Conservation (phyloP, 2,888 invertebrate genomes). For the Prostheceraeus crozeri region DNA sequence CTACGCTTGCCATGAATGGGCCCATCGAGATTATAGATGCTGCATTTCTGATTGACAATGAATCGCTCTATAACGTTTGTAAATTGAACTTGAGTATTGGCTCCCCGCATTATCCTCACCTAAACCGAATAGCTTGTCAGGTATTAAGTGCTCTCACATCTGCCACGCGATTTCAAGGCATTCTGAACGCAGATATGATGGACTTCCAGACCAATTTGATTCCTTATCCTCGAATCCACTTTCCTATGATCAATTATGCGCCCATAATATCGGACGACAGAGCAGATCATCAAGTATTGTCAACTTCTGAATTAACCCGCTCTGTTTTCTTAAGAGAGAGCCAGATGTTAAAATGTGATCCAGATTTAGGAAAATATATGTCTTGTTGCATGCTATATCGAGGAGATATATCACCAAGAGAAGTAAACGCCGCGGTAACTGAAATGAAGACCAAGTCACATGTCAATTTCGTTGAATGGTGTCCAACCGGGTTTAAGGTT, state of each 20-base stretch:
- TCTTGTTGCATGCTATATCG: constrained; percentile 12
- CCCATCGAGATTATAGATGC: constrained; percentile 21
- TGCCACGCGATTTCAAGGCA: not conserved
- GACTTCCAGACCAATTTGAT: constrained; percentile 8
- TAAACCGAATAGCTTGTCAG: not conserved
- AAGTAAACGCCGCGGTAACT: not conserved
- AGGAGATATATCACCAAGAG: constrained; percentile 5
- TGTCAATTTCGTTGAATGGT: constrained; percentile 9
- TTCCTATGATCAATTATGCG: not conserved
- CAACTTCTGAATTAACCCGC: not conserved
- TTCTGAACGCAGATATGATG: not conserved
- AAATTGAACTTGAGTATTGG: not conserved
- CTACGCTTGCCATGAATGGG: not conserved
- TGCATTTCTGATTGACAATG: not conserved
- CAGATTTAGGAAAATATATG: constrained; percentile 4
- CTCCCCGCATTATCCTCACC: not conserved
- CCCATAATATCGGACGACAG: constrained; percentile 75
- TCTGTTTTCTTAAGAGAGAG: constrained; percentile 13
- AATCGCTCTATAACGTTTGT: not conserved
- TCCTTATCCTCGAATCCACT: constrained; percentile 13
- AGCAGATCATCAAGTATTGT: constrained; percentile 67
- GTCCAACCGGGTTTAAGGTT: constrained; percentile 27
- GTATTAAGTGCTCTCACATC: not conserved
- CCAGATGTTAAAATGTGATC: not conserved
- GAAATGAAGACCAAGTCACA: not conserved